Base-by-base conservation (phyloP, 2,113 vertebrate species). In the Corvus moneduloides region DNA sequence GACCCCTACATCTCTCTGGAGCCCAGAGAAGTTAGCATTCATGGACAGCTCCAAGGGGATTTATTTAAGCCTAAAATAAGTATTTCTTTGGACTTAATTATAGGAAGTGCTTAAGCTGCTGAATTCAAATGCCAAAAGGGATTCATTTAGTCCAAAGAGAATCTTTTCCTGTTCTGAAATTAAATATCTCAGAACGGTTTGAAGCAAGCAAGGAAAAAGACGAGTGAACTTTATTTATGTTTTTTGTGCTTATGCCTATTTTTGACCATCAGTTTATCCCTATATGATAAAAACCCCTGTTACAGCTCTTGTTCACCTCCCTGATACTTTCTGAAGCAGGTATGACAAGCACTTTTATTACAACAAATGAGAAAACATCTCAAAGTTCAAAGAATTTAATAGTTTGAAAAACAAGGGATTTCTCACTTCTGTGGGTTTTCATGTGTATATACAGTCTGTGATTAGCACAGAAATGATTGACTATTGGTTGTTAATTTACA, bases 61-160 rank as follows among this genome's bases (percentile, higher is more conserved):
- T 97, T 97, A 91, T 97, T 96, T 97, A 97, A 97, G 93, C 97
- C 87, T 94, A 75, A 96, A 97, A 87, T 90, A 96, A 90, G 73
- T 95, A 74, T 94, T 97, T 96, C 73, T 97, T 96, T 93, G 85
- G 77, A 89, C 93, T 93, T 96, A 95, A 92, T 92, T 93, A 96
- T 59, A 97, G 78, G 84, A 97, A 97, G 91, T 93, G 84, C 82
- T 97, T 96, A 93, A 96, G 75, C 44, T 95, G 75, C 55, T 97
- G 20, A 88, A 89, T 94, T 95, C 85, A 88, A 78, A 84, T 85
- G 89, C 95, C 92, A 94, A 69, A 97, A 97, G 78, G 88, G 78
- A 97, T 96, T 96, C 89, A 86, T 96, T 97, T 95, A 93, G 83
- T 92, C 86, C 2, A 0, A 96, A 93, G 94, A 48, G 88, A 97